phyloP scores from a whole-genome alignment of 2,888 invertebrate genomes.

The Epirrhoe alternata region DNA sequence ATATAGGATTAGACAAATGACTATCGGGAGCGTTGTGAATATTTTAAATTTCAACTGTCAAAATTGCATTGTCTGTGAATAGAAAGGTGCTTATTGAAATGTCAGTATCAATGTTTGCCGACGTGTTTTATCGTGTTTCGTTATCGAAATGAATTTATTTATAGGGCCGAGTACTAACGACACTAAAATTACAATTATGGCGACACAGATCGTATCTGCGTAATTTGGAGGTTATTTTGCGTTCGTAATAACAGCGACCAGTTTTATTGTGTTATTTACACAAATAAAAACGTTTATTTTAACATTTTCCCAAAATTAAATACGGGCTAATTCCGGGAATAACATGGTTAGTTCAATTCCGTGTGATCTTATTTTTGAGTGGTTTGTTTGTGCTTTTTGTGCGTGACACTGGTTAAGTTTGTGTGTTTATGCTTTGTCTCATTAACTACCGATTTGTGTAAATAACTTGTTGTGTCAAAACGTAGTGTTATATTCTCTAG shows the following conservation, averaged over 20 bases:
- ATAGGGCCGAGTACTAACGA: conserved; percentile 73
- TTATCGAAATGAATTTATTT: conserved; percentile 21
- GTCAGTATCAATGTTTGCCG: not conserved
- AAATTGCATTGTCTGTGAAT: not conserved
- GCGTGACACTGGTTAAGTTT: too few species aligned
- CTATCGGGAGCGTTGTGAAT: not conserved
- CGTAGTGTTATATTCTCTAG: too few species aligned
- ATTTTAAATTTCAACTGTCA: not conserved
- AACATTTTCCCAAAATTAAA: conserved; percentile 85
- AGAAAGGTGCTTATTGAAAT: not conserved
- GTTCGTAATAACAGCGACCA: conserved; percentile 70
- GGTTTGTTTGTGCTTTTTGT: conserved; percentile 24
- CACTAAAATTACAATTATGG: conserved; percentile 81
- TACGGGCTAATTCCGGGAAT: conserved; percentile 79
- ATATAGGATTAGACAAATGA: conserved; percentile 36
- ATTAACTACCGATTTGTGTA: too few species aligned
- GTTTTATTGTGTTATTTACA: conserved; percentile 85
- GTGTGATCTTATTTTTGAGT: conserved; percentile 55
- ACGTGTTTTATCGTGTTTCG: not conserved
- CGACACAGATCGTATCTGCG: conserved; percentile 79
- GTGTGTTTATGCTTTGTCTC: too few species aligned
- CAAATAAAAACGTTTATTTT: conserved; percentile 86
- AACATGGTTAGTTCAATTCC: conserved; percentile 71
- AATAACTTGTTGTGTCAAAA: too few species aligned
- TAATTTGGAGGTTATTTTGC: conserved; percentile 77